Evolutionary conservation across 2,888 invertebrate species (phyloP).

Genomic region (Oithona nana): DNA sequence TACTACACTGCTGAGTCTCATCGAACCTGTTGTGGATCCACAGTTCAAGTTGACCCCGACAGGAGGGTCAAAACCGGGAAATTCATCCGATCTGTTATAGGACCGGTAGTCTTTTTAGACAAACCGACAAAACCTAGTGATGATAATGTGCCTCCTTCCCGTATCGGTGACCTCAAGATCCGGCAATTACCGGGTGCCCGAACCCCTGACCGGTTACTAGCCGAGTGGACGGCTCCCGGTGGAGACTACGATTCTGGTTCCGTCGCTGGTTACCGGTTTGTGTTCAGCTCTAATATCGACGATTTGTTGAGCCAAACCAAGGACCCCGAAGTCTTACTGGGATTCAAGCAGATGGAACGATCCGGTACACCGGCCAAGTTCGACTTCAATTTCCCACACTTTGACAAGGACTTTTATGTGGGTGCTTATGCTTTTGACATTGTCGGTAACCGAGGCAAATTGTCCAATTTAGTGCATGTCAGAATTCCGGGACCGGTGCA

Average conservation of each 20-base stretch:
- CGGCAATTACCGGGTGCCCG: constrained; percentile 28
- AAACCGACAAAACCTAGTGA: constrained; percentile 24
- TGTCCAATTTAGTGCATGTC: constrained; percentile 34
- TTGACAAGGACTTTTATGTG: constrained; percentile 25
- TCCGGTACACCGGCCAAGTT: background rate
- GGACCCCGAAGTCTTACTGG: background rate
- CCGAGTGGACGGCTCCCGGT: constrained; percentile 41
- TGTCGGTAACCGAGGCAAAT: constrained; percentile 27
- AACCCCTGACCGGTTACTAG: constrained; percentile 31
- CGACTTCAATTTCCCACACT: constrained; percentile 5
- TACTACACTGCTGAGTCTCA: background rate
- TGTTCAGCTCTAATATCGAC: background rate
- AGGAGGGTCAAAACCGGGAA: constrained; percentile 24
- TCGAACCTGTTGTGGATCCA: constrained; percentile 33
- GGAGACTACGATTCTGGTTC: constrained; percentile 26
- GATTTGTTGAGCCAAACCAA: background rate
- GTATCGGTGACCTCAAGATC: constrained; percentile 36
- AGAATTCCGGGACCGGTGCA: constrained; percentile 34
- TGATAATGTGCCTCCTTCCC: constrained; percentile 29
- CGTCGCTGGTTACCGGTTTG: constrained; percentile 21
- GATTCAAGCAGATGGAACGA: background rate
- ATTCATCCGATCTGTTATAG: constrained; percentile 32
- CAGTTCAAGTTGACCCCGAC: constrained; percentile 12
- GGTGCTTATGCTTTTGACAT: constrained; percentile 35
- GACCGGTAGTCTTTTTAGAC: constrained; percentile 1